phyloP scores from a whole-genome alignment of 2,113 vertebrate species.

The Oryctolagus cuniculus region DNA sequence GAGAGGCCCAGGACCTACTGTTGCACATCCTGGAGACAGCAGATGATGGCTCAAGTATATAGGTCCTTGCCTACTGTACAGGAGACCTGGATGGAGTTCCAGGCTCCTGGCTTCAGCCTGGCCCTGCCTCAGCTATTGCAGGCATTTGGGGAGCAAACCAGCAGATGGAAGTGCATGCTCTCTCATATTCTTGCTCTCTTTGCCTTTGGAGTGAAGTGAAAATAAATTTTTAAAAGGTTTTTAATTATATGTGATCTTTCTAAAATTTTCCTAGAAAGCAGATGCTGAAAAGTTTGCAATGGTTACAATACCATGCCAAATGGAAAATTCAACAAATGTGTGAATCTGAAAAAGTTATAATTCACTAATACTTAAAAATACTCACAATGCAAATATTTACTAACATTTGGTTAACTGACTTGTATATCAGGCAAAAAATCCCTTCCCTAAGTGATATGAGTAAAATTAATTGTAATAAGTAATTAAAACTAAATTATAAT shows the following conservation, averaged over 20 bases:
- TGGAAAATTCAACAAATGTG: constrained; percentile 12
- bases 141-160: no score
- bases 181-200: no score
- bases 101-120: no score
- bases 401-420: neutral
- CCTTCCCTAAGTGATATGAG: constrained; percentile 27
- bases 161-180: no score
- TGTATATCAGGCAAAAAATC: constrained; percentile 16
- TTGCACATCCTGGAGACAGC: no score
- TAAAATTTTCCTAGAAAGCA: constrained; percentile 14
- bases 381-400: neutral
- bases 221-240: neutral
- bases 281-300: constrained; percentile 23
- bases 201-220: no score
- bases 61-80: no score
- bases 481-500: constrained; percentile 32
- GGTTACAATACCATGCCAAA: constrained; percentile 28
- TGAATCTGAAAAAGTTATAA: constrained; percentile 48
- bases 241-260: constrained; percentile 16
- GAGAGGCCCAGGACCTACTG: no score
- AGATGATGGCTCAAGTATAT: no score
- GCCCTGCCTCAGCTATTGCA: no score
- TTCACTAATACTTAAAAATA: constrained; percentile 19
- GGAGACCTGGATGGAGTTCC: no score
- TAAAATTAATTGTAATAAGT: constrained; percentile 61